phyloP scores from a whole-genome alignment of 2,113 vertebrate species.

The Ondatra zibethicus region DNA sequence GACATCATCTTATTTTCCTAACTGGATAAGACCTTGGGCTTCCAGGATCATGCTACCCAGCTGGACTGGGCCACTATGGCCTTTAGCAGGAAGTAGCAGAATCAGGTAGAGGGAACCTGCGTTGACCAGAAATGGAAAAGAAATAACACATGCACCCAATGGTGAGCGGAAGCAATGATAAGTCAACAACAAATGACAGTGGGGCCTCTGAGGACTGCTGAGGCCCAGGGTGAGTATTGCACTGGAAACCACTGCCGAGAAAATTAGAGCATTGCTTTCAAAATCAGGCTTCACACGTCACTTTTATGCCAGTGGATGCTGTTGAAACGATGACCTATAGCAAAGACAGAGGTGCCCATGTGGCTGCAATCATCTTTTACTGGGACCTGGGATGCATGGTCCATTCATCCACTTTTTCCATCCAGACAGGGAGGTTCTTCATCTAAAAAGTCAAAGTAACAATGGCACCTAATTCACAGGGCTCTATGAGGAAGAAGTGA shows the following conservation, averaged over 20 bases:
- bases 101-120: not conserved
- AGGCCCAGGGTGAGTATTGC: not conserved
- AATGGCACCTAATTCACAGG: not conserved
- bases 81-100: too few species aligned
- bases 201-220: not conserved
- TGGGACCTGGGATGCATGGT: rapidly evolving
- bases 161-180: not conserved
- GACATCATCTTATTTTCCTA: not conserved
- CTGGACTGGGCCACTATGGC: not conserved
- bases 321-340: not conserved
- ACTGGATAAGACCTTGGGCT: not conserved
- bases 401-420: not conserved
- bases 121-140: not conserved
- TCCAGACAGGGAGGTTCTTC: not conserved
- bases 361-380: not conserved
- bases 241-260: not conserved
- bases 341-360: not conserved
- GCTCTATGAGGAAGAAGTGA: not conserved
- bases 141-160: not conserved
- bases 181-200: too few species aligned
- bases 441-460: not conserved
- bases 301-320: not conserved
- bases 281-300: not conserved
- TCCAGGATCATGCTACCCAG: not conserved
- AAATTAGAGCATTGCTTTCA: not conserved